Conservation (phyloP, 2,888 invertebrate species). For the Catocala sponsa region DNA sequence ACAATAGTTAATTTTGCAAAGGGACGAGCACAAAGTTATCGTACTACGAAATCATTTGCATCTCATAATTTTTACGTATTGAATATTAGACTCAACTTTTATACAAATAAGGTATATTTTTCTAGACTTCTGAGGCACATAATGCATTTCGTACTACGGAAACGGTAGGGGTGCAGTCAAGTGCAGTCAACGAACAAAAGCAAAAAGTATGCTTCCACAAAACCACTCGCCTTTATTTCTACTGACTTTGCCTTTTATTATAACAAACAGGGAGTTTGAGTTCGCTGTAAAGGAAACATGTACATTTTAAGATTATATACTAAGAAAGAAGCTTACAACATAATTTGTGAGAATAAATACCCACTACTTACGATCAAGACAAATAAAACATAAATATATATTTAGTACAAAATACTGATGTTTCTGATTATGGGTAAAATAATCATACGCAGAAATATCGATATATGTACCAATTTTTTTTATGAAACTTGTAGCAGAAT, state of each 20-base stretch:
- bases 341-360: no score
- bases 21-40: background rate
- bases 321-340: background rate
- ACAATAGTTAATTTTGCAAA: background rate
- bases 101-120: background rate
- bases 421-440: no score
- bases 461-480: no score
- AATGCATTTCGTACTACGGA: slow-evolving; percentile 7
- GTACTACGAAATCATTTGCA: slow-evolving; percentile 3
- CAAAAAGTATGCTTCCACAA: slow-evolving; percentile 26
- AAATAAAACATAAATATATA: no score
- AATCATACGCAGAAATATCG: no score
- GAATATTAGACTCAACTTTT: background rate
- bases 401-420: no score
- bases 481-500: no score
- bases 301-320: slow-evolving; percentile 11
- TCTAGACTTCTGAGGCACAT: background rate
- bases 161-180: slow-evolving; percentile 27
- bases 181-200: slow-evolving; percentile 44
- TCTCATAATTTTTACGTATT: background rate
- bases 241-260: slow-evolving; percentile 73
- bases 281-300: slow-evolving; percentile 73
- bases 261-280: slow-evolving; percentile 71
- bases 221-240: slow-evolving; percentile 79
- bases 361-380: no score